Conservation (phyloP, 2,888 invertebrate genomes). For the Amorpha juglandis region DNA sequence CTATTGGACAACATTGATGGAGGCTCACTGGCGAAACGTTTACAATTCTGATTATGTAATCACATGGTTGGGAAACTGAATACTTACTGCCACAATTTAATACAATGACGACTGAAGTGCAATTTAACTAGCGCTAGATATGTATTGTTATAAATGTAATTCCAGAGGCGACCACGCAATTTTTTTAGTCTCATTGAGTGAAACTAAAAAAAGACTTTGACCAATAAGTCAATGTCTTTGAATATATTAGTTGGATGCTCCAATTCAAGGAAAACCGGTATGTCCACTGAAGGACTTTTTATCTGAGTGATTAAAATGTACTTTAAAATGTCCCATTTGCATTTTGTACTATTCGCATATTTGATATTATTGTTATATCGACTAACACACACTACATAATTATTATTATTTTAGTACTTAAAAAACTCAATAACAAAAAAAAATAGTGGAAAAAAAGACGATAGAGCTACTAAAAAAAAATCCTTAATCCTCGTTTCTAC, state of each 20-base stretch:
- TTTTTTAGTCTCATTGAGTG: background rate
- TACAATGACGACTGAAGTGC: slow-evolving; percentile 53
- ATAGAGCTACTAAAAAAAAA: too few relatives aligned
- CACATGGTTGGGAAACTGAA: slow-evolving; percentile 27
- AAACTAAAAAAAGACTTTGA: background rate
- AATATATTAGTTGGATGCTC: background rate
- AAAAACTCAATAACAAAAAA: too few relatives aligned
- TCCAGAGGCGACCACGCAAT: background rate
- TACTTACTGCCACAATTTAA: slow-evolving; percentile 41
- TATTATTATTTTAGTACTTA: too few relatives aligned
- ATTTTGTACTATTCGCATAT: too few relatives aligned
- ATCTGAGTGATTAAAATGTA: too few relatives aligned
- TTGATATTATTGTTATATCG: too few relatives aligned
- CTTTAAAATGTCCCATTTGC: too few relatives aligned
- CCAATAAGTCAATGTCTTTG: background rate
- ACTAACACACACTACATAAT: too few relatives aligned
- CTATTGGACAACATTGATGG: slow-evolving; percentile 88
- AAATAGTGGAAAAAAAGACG: too few relatives aligned
- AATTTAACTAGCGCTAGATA: slow-evolving; percentile 42
- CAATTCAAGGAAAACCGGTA: too few relatives aligned
- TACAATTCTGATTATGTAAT: slow-evolving; percentile 82
- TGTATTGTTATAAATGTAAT: slow-evolving; percentile 15
- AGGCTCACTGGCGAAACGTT: slow-evolving; percentile 86
- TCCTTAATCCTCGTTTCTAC: too few relatives aligned
- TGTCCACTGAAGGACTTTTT: too few relatives aligned